phyloP scores from a whole-genome alignment of 1,140 invertebrate species.

The Steinernema khuongi region DNA sequence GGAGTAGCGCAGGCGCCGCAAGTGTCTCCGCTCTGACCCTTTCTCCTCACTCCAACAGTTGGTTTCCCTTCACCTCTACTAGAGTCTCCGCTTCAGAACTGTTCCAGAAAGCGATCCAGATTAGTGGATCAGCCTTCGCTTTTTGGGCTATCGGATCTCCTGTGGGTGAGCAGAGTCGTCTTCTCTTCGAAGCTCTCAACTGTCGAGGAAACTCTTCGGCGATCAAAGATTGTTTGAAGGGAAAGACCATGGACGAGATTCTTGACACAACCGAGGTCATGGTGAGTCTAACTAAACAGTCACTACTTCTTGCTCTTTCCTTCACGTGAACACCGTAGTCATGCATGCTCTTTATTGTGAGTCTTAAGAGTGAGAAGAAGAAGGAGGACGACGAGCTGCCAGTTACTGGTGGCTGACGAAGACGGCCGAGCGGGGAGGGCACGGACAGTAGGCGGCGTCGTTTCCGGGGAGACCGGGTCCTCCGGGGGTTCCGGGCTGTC shows the following conservation, averaged over 20 bases:
- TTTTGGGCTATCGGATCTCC: background rate
- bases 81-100: background rate
- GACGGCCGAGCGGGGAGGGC: no score
- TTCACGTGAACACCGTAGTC: no score
- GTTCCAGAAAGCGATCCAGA: background rate
- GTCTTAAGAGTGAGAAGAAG: no score
- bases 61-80: no score
- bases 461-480: no score
- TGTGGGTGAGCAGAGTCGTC: background rate
- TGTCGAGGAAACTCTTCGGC: background rate
- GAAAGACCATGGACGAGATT: constrained; percentile 27
- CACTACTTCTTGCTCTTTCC: background rate
- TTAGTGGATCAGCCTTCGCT: background rate
- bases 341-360: constrained; percentile 1
- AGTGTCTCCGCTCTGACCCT: constrained; percentile 73
- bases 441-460: no score
- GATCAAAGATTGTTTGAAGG: constrained; percentile 30
- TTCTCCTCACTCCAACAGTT: constrained; percentile 64
- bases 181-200: background rate
- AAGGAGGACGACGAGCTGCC: no score
- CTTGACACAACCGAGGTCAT: constrained; percentile 4
- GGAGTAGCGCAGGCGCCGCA: constrained; percentile 69
- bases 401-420: no score
- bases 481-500: no score
- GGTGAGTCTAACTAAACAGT: background rate